Evolutionary conservation across 2,113 vertebrate species (phyloP), one percentile per base, ranked within the genome.

Genomic region (Cyrtonyx montezumae): DNA sequence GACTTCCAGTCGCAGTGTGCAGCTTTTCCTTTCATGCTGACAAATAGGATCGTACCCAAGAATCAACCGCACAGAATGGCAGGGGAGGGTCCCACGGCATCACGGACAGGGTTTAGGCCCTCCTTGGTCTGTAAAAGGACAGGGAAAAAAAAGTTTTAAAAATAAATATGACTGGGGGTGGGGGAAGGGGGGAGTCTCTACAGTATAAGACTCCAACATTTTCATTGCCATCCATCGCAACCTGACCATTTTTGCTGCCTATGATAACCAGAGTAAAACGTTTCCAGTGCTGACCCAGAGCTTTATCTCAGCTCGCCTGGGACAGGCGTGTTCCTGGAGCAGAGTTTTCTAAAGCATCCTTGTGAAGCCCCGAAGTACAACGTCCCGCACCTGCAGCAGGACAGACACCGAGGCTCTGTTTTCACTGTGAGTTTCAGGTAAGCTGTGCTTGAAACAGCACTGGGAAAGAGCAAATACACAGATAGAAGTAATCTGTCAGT

Each of bases 1-100:
- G n/a, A 79, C 13, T 89, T 98, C 98, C 98, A 98, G 5, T 97
- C 91, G 23, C 96, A 91, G 9, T 65, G 86, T 34, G 71, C 91
- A 12, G 78, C 59, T 37, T 77, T 80, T 11, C 93, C 85, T 56
- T 62, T 74, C 97, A 97, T 97, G 46, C 73, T 83, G 84, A 25
- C 3, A 67, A 4, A 11, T 8, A 14, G 55, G 30, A 51, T 8
- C 43, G 30, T 9, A 73, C 3, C 91, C 71, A 76, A 61, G 21
- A 20, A 79, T 46, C 79, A 65, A 2, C 77, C 42, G 79, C 22
- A 45, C 67, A 82, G 37, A 19, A 67, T 59, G n/a, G 4, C 55
- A 76, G 11, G 22, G 26, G 17, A 87, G 7, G 37, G 34, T 13
- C 48, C 56, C 56, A 59, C 61, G 84, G 23, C n/a, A 45, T 8